phyloP scores from a whole-genome alignment of 2,888 invertebrate species.

The Seira musarum region DNA sequence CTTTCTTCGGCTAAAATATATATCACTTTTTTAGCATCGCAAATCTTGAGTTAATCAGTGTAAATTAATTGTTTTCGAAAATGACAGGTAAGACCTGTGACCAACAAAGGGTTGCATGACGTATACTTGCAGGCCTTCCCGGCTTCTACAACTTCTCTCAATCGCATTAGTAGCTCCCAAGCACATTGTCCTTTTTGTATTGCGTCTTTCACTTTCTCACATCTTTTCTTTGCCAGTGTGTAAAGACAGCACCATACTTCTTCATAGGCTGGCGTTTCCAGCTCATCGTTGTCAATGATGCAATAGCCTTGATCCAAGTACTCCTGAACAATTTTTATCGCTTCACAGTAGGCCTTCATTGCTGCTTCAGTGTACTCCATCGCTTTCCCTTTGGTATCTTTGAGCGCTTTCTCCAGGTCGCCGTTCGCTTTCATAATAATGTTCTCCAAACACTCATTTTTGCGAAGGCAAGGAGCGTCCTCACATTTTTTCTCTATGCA shows the following conservation, averaged over 20 bases:
- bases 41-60: no score
- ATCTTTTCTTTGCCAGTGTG: slow-evolving; percentile 61
- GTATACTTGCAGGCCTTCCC: slow-evolving; percentile 69
- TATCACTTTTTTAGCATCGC: no score
- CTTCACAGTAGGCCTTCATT: slow-evolving; percentile 68
- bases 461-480: slow-evolving; percentile 61
- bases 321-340: slow-evolving; percentile 59
- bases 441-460: slow-evolving; percentile 68
- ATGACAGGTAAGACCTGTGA: slow-evolving; percentile 62
- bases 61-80: no score
- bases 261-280: slow-evolving; percentile 67
- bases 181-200: slow-evolving; percentile 66
- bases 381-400: slow-evolving; percentile 67
- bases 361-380: slow-evolving; percentile 68
- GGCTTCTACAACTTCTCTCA: slow-evolving; percentile 67
- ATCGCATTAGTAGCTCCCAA: slow-evolving; percentile 66
- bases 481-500: slow-evolving; percentile 57
- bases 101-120: slow-evolving; percentile 66
- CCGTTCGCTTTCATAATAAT: slow-evolving; percentile 65
- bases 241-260: slow-evolving; percentile 68
- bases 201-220: slow-evolving; percentile 65
- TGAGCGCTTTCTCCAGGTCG: slow-evolving; percentile 67
- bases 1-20: no score
- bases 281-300: slow-evolving; percentile 64
- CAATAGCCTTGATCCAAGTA: slow-evolving; percentile 67